Conservation (phyloP, 1,140 invertebrate genomes). For the Gryllus bimaculatus region DNA sequence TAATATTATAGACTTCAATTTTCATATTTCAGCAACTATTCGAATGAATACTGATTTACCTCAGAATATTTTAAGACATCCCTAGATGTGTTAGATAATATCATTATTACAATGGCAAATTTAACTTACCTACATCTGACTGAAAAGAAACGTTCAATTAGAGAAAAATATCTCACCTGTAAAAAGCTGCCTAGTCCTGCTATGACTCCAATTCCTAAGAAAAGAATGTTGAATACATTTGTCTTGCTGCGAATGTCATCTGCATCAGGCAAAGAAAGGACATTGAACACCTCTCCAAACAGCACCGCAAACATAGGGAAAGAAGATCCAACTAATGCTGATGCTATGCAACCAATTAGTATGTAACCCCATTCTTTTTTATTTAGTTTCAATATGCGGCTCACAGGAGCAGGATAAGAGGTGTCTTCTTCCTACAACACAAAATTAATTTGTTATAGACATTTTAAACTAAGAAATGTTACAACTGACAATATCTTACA, state of each 20-base stretch:
- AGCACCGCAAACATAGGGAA: slow-evolving; percentile 43
- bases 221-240: slow-evolving; percentile 47
- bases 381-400: slow-evolving; percentile 28
- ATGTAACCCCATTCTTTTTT: slow-evolving; percentile 41
- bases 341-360: slow-evolving; percentile 35
- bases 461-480: no score
- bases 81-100: no score
- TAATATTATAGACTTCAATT: no score
- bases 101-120: no score
- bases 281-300: slow-evolving; percentile 39
- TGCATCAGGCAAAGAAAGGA: background rate
- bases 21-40: no score
- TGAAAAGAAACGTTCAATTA: no score
- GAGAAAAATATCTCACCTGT: slow-evolving; percentile 35
- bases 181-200: slow-evolving; percentile 52
- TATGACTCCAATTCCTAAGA: slow-evolving; percentile 52
- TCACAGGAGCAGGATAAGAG: slow-evolving; percentile 9
- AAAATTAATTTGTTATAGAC: no score
- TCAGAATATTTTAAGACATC: no score
- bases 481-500: no score
- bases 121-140: no score
- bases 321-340: slow-evolving; percentile 36
- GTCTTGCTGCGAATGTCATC: slow-evolving; percentile 42
- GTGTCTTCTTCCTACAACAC: background rate
- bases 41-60: no score